Conservation (phyloP, 2,888 invertebrate genomes). For the Tromatobia lineatoria region DNA sequence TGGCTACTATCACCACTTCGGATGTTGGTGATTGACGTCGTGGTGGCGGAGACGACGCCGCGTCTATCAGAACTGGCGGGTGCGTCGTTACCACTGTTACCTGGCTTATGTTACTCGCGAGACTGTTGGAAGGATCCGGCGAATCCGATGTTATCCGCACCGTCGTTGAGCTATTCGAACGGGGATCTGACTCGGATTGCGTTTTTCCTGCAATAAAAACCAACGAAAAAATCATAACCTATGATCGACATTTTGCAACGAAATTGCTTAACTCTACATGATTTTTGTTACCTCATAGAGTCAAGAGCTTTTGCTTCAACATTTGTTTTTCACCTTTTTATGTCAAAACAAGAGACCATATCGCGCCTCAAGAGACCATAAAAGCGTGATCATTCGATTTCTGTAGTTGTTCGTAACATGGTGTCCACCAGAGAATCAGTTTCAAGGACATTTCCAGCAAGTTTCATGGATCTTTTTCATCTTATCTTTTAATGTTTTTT, state of each 20-base stretch:
- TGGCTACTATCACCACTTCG: slow-evolving; percentile 94
- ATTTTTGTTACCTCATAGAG: too few species aligned
- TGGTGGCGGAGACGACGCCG: slow-evolving; percentile 90
- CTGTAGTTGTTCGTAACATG: too few species aligned
- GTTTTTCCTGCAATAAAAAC: slow-evolving; percentile 73
- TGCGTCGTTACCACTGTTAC: slow-evolving; percentile 94
- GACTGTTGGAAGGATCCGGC: slow-evolving; percentile 90
- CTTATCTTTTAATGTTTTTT: too few species aligned
- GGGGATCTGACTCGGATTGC: slow-evolving; percentile 73
- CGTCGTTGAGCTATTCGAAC: slow-evolving; percentile 83
- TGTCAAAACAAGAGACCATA: too few species aligned
- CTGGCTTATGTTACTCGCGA: slow-evolving; percentile 91
- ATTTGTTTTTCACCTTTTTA: too few species aligned
- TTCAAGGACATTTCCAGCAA: too few species aligned
- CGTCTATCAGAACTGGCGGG: slow-evolving; percentile 92
- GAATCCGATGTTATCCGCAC: slow-evolving; percentile 87
- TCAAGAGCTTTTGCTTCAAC: too few species aligned
- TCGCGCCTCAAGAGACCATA: too few species aligned
- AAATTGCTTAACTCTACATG: background rate
- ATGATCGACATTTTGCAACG: background rate
- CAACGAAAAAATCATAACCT: background rate
- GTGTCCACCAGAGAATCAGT: too few species aligned
- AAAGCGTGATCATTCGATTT: too few species aligned
- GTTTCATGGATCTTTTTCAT: too few species aligned
- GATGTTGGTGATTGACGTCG: slow-evolving; percentile 88